Evolutionary conservation across 2,888 invertebrate species (phyloP), one percentile per base, ranked within the genome.

Genomic region (Drosophila diplacantha): DNA sequence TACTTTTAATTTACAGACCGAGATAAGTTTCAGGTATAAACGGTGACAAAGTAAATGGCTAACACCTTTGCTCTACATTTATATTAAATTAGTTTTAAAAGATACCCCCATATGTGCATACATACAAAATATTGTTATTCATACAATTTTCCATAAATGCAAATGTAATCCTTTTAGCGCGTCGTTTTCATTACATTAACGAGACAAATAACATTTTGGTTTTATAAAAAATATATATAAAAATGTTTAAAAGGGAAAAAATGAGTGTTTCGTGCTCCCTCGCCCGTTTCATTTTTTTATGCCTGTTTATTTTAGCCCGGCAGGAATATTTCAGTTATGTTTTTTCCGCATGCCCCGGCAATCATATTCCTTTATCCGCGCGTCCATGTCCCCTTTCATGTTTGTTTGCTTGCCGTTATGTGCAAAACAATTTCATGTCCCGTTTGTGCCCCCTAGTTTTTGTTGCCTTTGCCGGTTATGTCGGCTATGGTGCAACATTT

Each of bases 141-240:
- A 46, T 41, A 46, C 53, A 55, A 56, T 59, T 65, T 57, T 43
- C 49, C 50, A 50, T 55, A 76, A 71, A 62, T 73, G 84, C 46
- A 69, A 78, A 71, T 83, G 70, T 77, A 83, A 85, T 83, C 74
- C 84, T 75, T 83, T 83, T 83, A 81, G 73, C 67, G 54, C 60
- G 63, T 70, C 84, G 77, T 73, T 77, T 85, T 85, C 84, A 82
- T 82, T 82, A 85, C 80, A 84, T 79, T 79, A 73, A 65, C 69
- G 73, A 64, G 77, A 72, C 54, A 43, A 43, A 59, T 59, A 59
- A 61, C 62, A 78, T 71, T 83, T 66, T 72, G 73, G 73, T 72
- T 72, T 71, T 67, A 78, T 68, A 68, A 72, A 55, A 55, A 62
- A 60, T 26, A 32, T 46, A 31, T 14, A 46, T 31, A 22, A 50